Conservation (phyloP, 2,797 vertebrate genomes). For the Gymnopithys bicolor region DNA sequence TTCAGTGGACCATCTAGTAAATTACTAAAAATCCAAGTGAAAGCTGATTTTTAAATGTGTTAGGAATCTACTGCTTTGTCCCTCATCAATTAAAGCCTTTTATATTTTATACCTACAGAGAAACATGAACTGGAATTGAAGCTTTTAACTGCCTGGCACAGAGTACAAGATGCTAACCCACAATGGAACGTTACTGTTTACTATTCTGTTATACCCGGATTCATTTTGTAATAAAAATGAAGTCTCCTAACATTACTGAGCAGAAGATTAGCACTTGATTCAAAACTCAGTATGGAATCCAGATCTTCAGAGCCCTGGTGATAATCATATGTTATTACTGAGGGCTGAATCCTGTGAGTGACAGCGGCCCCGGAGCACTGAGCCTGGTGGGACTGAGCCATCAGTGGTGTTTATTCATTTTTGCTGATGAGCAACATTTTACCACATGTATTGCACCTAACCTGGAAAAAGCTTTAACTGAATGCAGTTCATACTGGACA, state of each 20-base stretch:
- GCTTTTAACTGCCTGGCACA: background rate
- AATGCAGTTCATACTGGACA: background rate
- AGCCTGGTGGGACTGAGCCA: background rate
- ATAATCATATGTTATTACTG: background rate
- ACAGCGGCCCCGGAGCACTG: background rate
- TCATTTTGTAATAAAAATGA: background rate
- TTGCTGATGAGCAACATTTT: background rate
- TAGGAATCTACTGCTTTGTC: background rate
- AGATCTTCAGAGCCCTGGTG: background rate
- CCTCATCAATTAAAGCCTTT: background rate
- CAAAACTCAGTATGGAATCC: background rate
- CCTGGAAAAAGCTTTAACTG: background rate
- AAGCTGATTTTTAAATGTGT: background rate
- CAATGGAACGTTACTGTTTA: background rate
- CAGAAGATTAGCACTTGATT: background rate
- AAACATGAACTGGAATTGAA: background rate
- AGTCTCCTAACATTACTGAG: background rate
- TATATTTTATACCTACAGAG: background rate
- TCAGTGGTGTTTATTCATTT: background rate
- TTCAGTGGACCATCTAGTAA: background rate
- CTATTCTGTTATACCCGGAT: background rate
- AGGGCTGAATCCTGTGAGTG: background rate
- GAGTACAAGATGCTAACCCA: background rate
- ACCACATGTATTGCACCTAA: background rate
- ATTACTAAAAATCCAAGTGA: background rate